These are phyloP conservation scores for Dromococcyx pavoninus DNA, from an alignment of 2,797 vertebrate species.

Conservation along the genomic window DNA sequence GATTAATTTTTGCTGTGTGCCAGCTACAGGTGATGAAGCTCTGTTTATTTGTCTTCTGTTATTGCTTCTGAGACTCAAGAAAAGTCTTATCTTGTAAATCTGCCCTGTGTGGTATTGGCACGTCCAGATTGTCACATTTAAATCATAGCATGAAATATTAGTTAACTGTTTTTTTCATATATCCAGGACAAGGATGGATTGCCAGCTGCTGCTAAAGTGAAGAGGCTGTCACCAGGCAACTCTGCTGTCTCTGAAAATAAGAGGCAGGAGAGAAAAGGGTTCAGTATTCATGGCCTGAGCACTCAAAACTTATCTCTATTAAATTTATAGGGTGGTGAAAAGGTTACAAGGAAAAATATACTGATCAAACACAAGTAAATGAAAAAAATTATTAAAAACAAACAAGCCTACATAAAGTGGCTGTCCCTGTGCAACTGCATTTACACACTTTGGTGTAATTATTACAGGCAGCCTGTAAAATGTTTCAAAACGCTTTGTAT, in stretches of 20 bases:
- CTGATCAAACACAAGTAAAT: conserved; percentile 8
- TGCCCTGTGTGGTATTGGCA: background rate
- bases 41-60: conserved; percentile 18
- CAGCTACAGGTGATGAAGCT: background rate
- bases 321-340: conserved; percentile 57
- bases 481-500: background rate
- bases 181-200: conserved; percentile 41
- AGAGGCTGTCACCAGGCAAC: conserved; percentile 64
- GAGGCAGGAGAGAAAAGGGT: conserved; percentile 39
- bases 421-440: background rate
- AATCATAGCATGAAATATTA: conserved; percentile 59
- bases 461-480: conserved; percentile 7
- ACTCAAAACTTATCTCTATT: conserved; percentile 47
- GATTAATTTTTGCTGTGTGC: conserved; percentile 11
- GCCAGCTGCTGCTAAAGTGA: conserved; percentile 55
- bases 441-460: background rate
- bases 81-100: conserved; percentile 30
- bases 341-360: conserved; percentile 16
- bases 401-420: background rate
- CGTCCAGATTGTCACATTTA: conserved; percentile 34
- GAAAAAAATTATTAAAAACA: background rate
- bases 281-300: conserved; percentile 28
- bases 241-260: conserved; percentile 20
- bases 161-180: conserved; percentile 37
- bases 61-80: conserved; percentile 9